Evolutionary conservation across 2,797 vertebrate genomes (phyloP).

Genomic region (Ceryle rudis): DNA sequence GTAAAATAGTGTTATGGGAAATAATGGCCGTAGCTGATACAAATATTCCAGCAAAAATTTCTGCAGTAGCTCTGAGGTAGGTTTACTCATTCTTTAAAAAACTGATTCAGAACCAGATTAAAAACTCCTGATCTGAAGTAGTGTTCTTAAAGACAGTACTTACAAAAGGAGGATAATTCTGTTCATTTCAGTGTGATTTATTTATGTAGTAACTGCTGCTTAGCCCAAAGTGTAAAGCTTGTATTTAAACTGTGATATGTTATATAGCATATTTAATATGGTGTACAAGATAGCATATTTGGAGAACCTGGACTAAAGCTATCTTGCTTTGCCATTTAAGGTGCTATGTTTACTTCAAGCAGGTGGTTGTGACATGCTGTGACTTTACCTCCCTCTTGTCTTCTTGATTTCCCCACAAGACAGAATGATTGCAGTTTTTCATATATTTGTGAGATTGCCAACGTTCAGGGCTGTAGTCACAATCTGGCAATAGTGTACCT

Average conservation of each 20-base stretch:
- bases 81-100: background rate
- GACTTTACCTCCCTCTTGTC: background rate
- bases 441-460: background rate
- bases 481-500: background rate
- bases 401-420: background rate
- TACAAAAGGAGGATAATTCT: background rate
- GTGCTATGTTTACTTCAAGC: background rate
- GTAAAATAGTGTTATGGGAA: background rate
- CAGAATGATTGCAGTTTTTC: background rate
- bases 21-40: background rate
- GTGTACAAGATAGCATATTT: background rate
- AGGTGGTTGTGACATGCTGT: background rate
- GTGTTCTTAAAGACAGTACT: background rate
- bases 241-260: background rate
- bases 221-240: background rate
- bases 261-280: background rate
- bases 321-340: background rate
- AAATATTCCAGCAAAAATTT: background rate
- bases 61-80: background rate
- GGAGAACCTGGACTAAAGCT: background rate
- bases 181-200: background rate
- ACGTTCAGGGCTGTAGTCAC: background rate
- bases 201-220: background rate
- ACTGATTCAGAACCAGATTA: background rate
- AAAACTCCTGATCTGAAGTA: background rate